phyloP scores from a whole-genome alignment of 1,140 invertebrate genomes.

The Calliphora vicina region DNA sequence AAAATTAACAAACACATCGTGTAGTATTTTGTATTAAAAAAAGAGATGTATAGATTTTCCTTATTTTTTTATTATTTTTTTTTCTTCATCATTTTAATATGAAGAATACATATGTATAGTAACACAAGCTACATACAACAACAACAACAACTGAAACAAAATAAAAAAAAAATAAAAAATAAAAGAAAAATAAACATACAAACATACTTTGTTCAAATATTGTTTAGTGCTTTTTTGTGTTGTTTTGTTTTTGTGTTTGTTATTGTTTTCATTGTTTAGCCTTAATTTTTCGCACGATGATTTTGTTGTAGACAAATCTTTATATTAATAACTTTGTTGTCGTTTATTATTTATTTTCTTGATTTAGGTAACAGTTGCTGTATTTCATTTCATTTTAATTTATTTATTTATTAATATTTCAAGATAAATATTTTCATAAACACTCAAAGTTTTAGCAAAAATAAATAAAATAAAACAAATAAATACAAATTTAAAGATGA shows the following conservation, averaged over 20 bases:
- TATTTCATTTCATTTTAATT: background rate
- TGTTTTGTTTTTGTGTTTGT: background rate
- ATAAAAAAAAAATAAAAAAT: background rate
- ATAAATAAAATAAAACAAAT: background rate
- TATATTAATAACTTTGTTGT: background rate
- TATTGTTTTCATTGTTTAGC: background rate
- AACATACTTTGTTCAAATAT: background rate
- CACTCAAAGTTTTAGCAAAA: background rate
- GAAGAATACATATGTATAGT: background rate
- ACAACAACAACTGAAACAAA: background rate
- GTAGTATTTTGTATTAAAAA: background rate
- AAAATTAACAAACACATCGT: background rate
- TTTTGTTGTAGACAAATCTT: background rate
- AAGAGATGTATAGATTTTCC: background rate
- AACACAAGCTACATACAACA: background rate
- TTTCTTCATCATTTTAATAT: background rate
- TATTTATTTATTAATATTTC: background rate
- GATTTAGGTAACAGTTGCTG: background rate
- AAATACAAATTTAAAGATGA: background rate
- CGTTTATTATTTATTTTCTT: background rate
- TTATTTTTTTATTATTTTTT: background rate
- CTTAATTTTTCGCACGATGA: constrained; percentile 3
- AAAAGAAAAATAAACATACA: background rate
- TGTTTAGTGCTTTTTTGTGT: constrained; percentile 6
- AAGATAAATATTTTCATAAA: background rate